Conservation (phyloP, 2,888 invertebrate species). For the Chaetogeoica ovagalla region DNA sequence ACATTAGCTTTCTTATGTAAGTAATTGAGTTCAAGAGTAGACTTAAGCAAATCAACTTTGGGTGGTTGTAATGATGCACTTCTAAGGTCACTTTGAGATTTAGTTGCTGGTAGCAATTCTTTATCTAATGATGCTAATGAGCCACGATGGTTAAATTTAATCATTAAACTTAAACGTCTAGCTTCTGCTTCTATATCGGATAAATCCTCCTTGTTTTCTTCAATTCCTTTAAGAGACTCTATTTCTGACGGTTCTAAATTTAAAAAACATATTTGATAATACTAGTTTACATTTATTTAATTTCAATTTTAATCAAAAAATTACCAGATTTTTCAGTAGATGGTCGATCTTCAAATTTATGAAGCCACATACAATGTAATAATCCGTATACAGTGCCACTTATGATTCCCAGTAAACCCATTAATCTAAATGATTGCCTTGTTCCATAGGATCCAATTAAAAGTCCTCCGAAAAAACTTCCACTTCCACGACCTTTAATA, state of each 20-base stretch:
- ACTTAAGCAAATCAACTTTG: slow-evolving; percentile 71
- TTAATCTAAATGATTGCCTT: slow-evolving; percentile 75
- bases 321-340: slow-evolving; percentile 40
- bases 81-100: slow-evolving; percentile 56
- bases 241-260: slow-evolving; percentile 39
- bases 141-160: slow-evolving; percentile 75
- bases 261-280: neutral
- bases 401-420: slow-evolving; percentile 74
- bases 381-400: slow-evolving; percentile 73
- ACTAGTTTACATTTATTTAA: neutral
- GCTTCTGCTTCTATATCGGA: slow-evolving; percentile 58
- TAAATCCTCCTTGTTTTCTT: slow-evolving; percentile 62
- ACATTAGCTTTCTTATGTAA: slow-evolving; percentile 43
- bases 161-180: slow-evolving; percentile 74
- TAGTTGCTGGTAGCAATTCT: slow-evolving; percentile 46
- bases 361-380: slow-evolving; percentile 73
- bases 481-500: slow-evolving; percentile 72
- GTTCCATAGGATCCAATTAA: slow-evolving; percentile 77
- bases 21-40: slow-evolving; percentile 69
- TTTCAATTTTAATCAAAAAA: neutral
- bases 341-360: slow-evolving; percentile 60
- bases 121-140: slow-evolving; percentile 71
- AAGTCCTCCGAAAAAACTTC: slow-evolving; percentile 78
- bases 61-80: slow-evolving; percentile 61
- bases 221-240: slow-evolving; percentile 61